Evolutionary conservation across 2,797 vertebrate species (phyloP).

Genomic region (Yasuhikotakia modesta): DNA sequence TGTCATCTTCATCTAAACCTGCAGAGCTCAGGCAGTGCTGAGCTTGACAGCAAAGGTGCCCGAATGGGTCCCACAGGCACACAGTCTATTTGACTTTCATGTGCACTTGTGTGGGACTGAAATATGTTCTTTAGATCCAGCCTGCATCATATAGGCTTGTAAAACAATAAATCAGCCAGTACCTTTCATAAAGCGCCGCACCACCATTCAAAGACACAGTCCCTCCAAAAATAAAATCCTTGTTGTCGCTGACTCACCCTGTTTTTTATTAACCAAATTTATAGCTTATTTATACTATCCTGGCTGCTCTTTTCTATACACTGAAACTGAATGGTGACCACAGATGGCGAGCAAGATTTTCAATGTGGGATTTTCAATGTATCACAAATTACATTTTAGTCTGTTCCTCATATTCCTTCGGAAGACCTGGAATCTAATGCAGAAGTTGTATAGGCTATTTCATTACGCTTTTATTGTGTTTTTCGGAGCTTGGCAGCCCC

Average conservation of each 20-base stretch:
- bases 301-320: not conserved
- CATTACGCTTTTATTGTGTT: not conserved
- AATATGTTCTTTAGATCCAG: slow-evolving; percentile 21
- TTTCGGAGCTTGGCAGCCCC: not conserved
- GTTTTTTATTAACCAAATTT: not conserved
- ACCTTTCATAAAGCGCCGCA: not conserved
- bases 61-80: not conserved
- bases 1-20: not conserved
- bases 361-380: not conserved
- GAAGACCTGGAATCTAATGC: not conserved
- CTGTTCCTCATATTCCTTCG: not conserved
- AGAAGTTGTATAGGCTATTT: not conserved
- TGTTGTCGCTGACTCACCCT: not conserved
- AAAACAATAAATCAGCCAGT: not conserved
- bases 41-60: slow-evolving; percentile 3
- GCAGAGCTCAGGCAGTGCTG: not conserved
- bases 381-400: not conserved
- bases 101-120: not conserved
- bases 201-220: not conserved
- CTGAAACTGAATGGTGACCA: not conserved
- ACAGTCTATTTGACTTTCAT: not conserved
- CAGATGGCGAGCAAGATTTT: not conserved
- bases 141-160: not conserved
- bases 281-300: not conserved
- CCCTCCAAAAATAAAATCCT: not conserved